These are phyloP conservation scores for Eupithecia inturbata DNA, from an alignment of 2,888 invertebrate species.

Conservation along the genomic window DNA sequence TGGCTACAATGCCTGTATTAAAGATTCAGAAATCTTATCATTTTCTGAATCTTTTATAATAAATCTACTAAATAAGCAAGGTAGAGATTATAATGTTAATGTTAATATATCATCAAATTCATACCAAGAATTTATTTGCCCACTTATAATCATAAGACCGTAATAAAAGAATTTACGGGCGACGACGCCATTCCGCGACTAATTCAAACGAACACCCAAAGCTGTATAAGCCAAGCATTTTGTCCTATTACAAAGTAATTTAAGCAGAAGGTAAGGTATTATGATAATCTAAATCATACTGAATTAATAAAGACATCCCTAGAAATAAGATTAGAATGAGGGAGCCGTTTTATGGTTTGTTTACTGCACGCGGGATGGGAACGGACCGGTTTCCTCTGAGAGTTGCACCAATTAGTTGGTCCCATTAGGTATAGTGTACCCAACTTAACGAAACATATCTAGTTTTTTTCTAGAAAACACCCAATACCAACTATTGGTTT, in stretches of 20 bases:
- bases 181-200: slow-evolving; percentile 30
- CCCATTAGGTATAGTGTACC: background rate
- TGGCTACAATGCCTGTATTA: too few relatives aligned
- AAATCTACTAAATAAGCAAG: background rate
- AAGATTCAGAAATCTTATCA: background rate
- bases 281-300: slow-evolving; percentile 57
- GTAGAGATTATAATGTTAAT: slow-evolving; percentile 1
- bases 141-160: slow-evolving; percentile 25
- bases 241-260: slow-evolving; percentile 54
- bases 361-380: background rate
- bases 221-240: slow-evolving; percentile 51
- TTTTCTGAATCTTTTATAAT: background rate
- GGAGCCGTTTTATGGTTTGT: slow-evolving; percentile 24
- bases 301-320: slow-evolving; percentile 53
- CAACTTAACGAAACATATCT: too few relatives aligned
- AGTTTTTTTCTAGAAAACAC: too few relatives aligned
- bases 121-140: slow-evolving; percentile 17
- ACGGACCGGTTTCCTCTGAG: background rate
- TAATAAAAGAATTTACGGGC: slow-evolving; percentile 32
- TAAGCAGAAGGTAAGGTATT: slow-evolving; percentile 53
- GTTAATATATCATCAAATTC: slow-evolving; percentile 13
- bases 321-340: slow-evolving; percentile 37
- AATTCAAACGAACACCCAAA: slow-evolving; percentile 48
- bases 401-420: background rate
- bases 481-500: too few relatives aligned